phyloP scores from a whole-genome alignment of 1,140 invertebrate species.

The Oryzaephilus surinamensis region DNA sequence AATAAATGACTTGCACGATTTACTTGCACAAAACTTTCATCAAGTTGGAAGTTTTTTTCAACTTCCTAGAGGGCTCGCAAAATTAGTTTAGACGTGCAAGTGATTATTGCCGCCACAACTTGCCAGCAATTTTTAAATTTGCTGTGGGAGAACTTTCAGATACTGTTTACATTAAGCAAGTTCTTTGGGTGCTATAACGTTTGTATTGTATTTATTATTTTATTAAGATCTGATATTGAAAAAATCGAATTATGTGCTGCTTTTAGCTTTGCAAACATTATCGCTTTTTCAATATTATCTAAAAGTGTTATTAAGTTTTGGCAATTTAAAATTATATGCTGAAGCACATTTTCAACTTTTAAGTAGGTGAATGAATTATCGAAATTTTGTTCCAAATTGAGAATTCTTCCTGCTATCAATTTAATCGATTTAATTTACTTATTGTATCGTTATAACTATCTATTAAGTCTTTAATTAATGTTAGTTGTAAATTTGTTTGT shows the following conservation, averaged over 20 bases:
- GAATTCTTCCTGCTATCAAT: constrained; percentile 3
- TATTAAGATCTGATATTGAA: constrained; percentile 3
- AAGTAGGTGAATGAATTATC: not conserved
- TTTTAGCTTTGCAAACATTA: constrained; percentile 10
- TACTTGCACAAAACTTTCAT: too few relatives aligned
- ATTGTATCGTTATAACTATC: constrained; percentile 8
- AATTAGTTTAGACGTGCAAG: too few relatives aligned
- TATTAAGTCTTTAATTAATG: constrained; percentile 3
- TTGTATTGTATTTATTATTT: constrained; percentile 8
- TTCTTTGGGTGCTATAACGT: too few relatives aligned
- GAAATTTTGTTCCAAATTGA: constrained; percentile 3
- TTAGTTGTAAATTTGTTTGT: constrained; percentile 5
- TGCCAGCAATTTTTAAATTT: too few relatives aligned
- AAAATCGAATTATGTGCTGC: constrained; percentile 5
- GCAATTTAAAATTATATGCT: constrained; percentile 10
- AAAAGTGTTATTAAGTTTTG: constrained; percentile 12
- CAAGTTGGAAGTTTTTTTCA: too few relatives aligned
- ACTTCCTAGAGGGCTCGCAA: too few relatives aligned
- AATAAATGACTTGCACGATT: too few relatives aligned
- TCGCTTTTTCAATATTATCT: constrained; percentile 12
- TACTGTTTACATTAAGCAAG: too few relatives aligned
- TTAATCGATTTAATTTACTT: constrained; percentile 11
- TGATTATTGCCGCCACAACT: too few relatives aligned
- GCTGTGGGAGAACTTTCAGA: too few relatives aligned
- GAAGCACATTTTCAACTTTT: constrained; percentile 3